Evolutionary conservation across 2,797 vertebrate species (phyloP).

Genomic region (Lepus oiostolus): DNA sequence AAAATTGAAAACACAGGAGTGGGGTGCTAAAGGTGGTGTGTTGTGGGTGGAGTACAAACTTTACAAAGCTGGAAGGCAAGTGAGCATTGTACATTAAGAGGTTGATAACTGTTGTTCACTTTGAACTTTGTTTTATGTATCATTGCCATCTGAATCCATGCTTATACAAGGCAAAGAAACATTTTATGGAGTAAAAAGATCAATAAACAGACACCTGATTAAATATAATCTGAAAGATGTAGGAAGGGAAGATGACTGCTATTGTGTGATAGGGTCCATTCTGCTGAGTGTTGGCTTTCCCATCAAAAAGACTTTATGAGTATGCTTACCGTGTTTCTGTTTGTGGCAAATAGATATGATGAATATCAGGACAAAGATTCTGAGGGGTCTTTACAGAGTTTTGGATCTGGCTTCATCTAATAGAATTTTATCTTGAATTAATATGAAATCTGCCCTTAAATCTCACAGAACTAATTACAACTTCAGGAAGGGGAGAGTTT

Average conservation of each 20-base stretch:
- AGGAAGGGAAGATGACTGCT: background rate
- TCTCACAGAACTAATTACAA: conserved; percentile 6
- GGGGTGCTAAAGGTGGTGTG: background rate
- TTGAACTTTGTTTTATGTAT: conserved; percentile 29
- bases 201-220: conserved; percentile 14
- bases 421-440: conserved; percentile 53
- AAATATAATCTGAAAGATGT: background rate
- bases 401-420: conserved; percentile 45
- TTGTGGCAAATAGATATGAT: conserved; percentile 31
- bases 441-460: conserved; percentile 13
- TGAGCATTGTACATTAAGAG: conserved; percentile 7
- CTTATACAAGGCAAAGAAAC: conserved; percentile 44
- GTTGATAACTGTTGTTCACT: conserved; percentile 20
- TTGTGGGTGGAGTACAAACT: background rate
- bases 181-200: conserved; percentile 37
- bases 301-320: background rate
- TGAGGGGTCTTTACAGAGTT: conserved; percentile 3
- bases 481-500: conserved; percentile 27
- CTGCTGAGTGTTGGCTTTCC: conserved; percentile 14
- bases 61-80: conserved; percentile 27
- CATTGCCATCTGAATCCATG: conserved; percentile 16
- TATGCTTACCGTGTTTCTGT: conserved; percentile 18
- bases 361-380: conserved; percentile 38
- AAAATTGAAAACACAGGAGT: conserved; percentile 31
- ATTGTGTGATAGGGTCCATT: background rate